phyloP scores from a whole-genome alignment of 2,113 vertebrate species.

The Upupa epops region DNA sequence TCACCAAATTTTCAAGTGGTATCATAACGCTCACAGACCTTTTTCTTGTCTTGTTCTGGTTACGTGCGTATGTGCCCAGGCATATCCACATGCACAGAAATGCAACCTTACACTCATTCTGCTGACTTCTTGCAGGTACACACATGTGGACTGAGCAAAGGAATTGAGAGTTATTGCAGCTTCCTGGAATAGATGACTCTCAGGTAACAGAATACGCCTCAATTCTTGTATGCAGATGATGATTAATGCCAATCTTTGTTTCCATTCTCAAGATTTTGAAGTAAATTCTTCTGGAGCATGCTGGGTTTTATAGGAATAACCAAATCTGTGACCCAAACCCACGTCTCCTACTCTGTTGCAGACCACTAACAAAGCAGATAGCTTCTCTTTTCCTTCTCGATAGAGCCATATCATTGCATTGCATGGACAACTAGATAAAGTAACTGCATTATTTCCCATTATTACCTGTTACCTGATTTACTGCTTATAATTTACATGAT shows the following conservation, averaged over 20 bases:
- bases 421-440: constrained; percentile 12
- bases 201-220: background rate
- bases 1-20: background rate
- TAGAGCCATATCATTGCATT: background rate
- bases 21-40: background rate
- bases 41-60: background rate
- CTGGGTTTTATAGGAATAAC: background rate
- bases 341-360: background rate
- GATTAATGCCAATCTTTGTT: background rate
- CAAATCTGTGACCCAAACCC: background rate
- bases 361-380: background rate
- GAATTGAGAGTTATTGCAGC: background rate
- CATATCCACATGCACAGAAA: rapidly evolving
- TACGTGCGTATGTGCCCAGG: background rate
- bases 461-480: constrained; percentile 60
- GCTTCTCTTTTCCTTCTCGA: background rate
- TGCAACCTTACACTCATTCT: background rate
- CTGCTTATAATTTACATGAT: constrained; percentile 44
- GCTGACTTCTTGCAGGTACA: background rate
- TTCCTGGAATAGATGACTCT: background rate
- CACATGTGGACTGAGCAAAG: background rate
- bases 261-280: background rate
- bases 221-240: background rate
- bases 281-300: background rate
- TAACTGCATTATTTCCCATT: constrained; percentile 33